Conservation (phyloP, 2,113 vertebrate genomes). For the Oryzias javanicus region DNA sequence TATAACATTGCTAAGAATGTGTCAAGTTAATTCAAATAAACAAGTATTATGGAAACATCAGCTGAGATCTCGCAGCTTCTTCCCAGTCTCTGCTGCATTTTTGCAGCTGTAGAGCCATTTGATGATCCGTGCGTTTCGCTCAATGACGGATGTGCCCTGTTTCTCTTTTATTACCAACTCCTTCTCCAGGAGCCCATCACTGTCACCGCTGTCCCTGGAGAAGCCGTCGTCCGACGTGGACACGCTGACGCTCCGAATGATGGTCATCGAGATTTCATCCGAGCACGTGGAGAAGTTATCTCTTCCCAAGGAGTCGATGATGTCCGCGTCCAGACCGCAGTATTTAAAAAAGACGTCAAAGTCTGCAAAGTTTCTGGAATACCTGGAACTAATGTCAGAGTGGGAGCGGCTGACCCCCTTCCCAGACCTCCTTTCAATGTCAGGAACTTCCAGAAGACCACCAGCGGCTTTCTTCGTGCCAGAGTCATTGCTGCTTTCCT, state of each 20-base stretch:
- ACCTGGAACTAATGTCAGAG: constrained; percentile 91
- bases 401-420: constrained; percentile 86
- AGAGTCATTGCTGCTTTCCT: not conserved
- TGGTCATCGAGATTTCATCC: constrained; percentile 67
- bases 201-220: constrained; percentile 79
- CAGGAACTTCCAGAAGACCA: constrained; percentile 45
- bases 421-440: constrained; percentile 53
- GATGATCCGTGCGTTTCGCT: constrained; percentile 96
- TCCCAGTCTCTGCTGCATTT: constrained; percentile 81
- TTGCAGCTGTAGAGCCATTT: constrained; percentile 96
- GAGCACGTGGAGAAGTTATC: constrained; percentile 85
- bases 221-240: constrained; percentile 84
- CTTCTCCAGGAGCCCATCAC: constrained; percentile 81
- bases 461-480: not conserved
- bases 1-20: not conserved
- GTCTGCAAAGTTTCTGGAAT: constrained; percentile 84
- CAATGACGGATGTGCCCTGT: constrained; percentile 85
- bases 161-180: constrained; percentile 75
- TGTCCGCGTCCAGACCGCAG: constrained; percentile 88
- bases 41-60: constrained; percentile 43
- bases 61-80: constrained; percentile 78
- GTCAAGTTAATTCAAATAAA: not conserved
- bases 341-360: constrained; percentile 89
- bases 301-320: constrained; percentile 85
- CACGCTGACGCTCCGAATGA: constrained; percentile 81